A percentile compares a stretch with the other conserved stretches of the same genome.
Conservation (phyloP, 2,888 invertebrate genomes). For the Buathra laborator region DNA sequence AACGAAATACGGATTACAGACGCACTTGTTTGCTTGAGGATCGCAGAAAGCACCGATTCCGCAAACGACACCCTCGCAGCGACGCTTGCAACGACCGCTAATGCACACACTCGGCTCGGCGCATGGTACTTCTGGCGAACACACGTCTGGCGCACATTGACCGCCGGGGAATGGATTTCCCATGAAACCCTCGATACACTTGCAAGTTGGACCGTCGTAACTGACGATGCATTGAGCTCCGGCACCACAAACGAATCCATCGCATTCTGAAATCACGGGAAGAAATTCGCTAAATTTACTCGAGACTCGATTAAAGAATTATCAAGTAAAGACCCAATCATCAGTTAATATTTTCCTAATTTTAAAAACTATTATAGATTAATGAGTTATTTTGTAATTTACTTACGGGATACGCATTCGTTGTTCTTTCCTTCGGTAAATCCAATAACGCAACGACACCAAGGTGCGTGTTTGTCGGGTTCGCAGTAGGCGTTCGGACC, state of each 20-base stretch:
- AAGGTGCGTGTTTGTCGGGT: conserved; percentile 94
- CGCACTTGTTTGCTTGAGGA: conserved; percentile 92
- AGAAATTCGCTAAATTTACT: background rate
- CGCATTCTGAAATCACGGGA: conserved; percentile 88
- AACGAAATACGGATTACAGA: conserved; percentile 94
- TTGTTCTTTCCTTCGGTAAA: conserved; percentile 92
- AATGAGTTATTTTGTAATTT: conserved; percentile 23
- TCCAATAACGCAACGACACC: conserved; percentile 95
- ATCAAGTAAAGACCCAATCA: too few species aligned
- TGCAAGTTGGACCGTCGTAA: conserved; percentile 94
- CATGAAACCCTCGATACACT: conserved; percentile 93
- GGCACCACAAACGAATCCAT: conserved; percentile 91
- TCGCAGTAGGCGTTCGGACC: conserved; percentile 95
- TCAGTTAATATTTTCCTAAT: too few species aligned
- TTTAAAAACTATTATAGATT: background rate
- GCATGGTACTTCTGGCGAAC: conserved; percentile 92
- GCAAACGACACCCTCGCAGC: conserved; percentile 94
- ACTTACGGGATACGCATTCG: conserved; percentile 93
- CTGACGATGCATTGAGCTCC: conserved; percentile 95
- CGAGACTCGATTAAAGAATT: too few species aligned
- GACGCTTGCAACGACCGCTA: conserved; percentile 94
- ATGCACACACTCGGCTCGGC: conserved; percentile 93
- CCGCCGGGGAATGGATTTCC: conserved; percentile 98
- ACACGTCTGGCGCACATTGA: conserved; percentile 92
- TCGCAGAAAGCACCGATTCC: conserved; percentile 96